Conservation (phyloP, 2,797 vertebrate genomes). For the Phataginus tricuspis region DNA sequence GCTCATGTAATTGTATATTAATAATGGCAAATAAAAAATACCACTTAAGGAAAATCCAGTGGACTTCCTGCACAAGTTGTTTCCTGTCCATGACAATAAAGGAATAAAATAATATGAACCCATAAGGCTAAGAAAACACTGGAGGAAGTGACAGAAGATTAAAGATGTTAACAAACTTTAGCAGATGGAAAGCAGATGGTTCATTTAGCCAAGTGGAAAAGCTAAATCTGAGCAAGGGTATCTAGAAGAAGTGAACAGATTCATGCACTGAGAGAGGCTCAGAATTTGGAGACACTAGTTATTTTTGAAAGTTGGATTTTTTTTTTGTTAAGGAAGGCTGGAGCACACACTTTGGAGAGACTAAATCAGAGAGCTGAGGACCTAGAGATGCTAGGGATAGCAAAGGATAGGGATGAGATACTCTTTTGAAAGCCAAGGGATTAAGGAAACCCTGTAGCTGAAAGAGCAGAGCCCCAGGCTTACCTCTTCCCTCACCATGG, state of each 20-base stretch:
- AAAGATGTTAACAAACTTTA: neutral
- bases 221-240: conserved; percentile 8
- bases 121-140: conserved; percentile 5
- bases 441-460: neutral
- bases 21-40: neutral
- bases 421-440: neutral
- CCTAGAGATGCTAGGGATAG: neutral
- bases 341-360: neutral
- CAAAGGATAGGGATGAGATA: neutral
- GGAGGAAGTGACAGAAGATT: conserved; percentile 2
- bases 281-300: neutral
- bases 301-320: neutral
- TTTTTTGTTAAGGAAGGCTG: neutral
- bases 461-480: neutral
- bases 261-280: neutral
- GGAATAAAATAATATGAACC: neutral
- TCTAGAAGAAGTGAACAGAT: conserved; percentile 9
- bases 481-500: neutral
- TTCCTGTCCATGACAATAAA: neutral
- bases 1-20: too few species aligned
- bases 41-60: neutral
- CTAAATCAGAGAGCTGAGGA: neutral
- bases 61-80: neutral
- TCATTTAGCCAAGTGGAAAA: neutral
- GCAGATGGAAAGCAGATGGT: conserved; percentile 26